Percentiles rank a stretch among this genome's conserved stretches.
Conservation (phyloP, 2,888 invertebrate genomes). For the Luperina nickerlii region DNA sequence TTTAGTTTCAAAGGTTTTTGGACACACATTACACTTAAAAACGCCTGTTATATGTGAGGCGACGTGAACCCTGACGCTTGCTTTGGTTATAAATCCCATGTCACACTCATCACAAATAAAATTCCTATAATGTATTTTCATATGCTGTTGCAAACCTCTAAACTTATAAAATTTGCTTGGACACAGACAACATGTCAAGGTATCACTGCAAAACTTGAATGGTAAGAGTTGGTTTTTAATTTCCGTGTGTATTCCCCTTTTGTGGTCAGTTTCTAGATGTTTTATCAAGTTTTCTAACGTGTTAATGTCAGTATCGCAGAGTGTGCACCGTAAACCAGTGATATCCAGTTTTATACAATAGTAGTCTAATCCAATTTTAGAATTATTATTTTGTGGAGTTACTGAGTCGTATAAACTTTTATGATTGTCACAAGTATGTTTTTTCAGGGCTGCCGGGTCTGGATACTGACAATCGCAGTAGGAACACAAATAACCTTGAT, state of each 20-base stretch:
- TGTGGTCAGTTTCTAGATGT: slow-evolving; percentile 62
- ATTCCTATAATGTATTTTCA: slow-evolving; percentile 31
- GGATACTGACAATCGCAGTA: slow-evolving; percentile 68
- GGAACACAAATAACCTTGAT: slow-evolving; percentile 70
- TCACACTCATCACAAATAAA: slow-evolving; percentile 24
- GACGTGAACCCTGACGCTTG: not conserved
- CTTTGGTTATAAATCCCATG: slow-evolving; percentile 26
- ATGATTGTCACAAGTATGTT: slow-evolving; percentile 67
- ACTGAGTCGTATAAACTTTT: slow-evolving; percentile 10
- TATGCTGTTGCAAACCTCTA: slow-evolving; percentile 4
- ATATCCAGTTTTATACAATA: slow-evolving; percentile 36
- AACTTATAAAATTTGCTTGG: slow-evolving; percentile 3
- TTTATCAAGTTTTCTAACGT: slow-evolving; percentile 40
- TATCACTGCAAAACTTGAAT: slow-evolving; percentile 66
- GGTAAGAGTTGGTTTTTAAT: slow-evolving; percentile 75
- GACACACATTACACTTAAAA: slow-evolving; percentile 69
- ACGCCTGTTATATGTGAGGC: not conserved
- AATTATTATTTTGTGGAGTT: too few species aligned
- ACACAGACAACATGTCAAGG: slow-evolving; percentile 19
- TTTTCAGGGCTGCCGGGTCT: slow-evolving; percentile 69
- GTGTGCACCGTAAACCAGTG: slow-evolving; percentile 28
- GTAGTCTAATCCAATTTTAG: not conserved
- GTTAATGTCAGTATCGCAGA: slow-evolving; percentile 30
- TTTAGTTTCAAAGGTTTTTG: slow-evolving; percentile 78
- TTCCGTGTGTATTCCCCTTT: slow-evolving; percentile 67